Percentiles rank a stretch among this genome's conserved stretches.
Evolutionary conservation across 2,113 vertebrate genomes (phyloP).

Genomic region (Callipepla californica): DNA sequence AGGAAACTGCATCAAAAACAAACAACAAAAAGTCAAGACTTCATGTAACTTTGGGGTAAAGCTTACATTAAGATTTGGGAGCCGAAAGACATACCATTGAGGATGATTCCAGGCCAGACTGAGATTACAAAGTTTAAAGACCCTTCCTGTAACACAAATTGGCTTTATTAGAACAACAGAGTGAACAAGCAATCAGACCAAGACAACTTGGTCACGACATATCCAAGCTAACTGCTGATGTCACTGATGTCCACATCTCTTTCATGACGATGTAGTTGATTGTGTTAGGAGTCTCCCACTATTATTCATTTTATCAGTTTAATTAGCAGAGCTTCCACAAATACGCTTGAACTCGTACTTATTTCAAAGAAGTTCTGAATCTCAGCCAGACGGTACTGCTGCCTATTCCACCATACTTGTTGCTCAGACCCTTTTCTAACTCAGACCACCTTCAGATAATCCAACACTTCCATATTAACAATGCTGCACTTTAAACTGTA

Average conservation of each 20-base stretch:
- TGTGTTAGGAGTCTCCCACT: not conserved
- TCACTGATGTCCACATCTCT: not conserved
- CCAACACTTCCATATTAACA: not conserved
- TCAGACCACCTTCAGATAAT: not conserved
- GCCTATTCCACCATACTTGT: not conserved
- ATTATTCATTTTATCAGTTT: not conserved
- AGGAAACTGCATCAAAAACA: not conserved
- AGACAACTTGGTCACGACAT: not conserved
- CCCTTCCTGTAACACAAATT: not conserved
- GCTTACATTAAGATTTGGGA: not conserved
- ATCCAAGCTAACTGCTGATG: too few species aligned
- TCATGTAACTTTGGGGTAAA: not conserved
- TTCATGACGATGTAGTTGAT: not conserved
- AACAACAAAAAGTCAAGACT: too few species aligned
- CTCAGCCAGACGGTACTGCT: not conserved
- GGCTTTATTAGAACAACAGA: not conserved
- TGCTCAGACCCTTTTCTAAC: not conserved
- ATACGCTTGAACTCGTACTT: not conserved
- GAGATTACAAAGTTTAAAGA: not conserved
- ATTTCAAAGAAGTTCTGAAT: not conserved
- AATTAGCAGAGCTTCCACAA: not conserved
- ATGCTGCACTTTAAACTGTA: not conserved
- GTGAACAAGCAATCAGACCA: not conserved
- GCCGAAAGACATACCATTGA: too few species aligned
- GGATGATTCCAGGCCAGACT: not conserved